Evolutionary conservation across 2,888 invertebrate species (phyloP).

Genomic region (Boloria euphrosyne): DNA sequence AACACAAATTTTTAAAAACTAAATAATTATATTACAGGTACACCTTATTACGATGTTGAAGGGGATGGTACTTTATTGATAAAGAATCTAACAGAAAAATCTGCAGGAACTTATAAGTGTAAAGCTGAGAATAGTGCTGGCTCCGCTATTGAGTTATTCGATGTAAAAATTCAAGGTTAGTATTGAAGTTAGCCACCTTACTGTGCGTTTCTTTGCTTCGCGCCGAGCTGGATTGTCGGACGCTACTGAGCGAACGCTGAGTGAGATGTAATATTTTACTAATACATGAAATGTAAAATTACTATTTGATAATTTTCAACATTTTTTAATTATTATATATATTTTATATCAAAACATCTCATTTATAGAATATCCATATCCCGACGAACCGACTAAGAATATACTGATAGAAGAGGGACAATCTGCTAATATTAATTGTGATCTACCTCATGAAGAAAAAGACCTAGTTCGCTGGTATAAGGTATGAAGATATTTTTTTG

Average conservation of each 20-base stretch:
- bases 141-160: constrained; percentile 42
- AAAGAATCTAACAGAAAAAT: constrained; percentile 47
- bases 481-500: constrained; percentile 43
- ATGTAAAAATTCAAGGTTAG: constrained; percentile 53
- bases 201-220: too few species aligned
- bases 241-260: too few species aligned
- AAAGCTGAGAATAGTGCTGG: constrained; percentile 52
- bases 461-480: constrained; percentile 59
- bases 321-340: neutral
- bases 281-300: too few species aligned
- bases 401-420: constrained; percentile 44
- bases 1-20: too few species aligned
- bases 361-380: constrained; percentile 48
- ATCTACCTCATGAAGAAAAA: constrained; percentile 43
- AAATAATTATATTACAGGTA: constrained; percentile 44
- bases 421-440: constrained; percentile 47
- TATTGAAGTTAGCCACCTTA: constrained; percentile 3
- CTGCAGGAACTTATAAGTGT: constrained; percentile 52
- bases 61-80: constrained; percentile 55
- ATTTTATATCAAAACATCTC: neutral
- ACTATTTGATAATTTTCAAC: too few species aligned
- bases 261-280: too few species aligned
- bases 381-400: constrained; percentile 28
- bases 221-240: too few species aligned
- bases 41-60: constrained; percentile 51